Evolutionary conservation across 2,797 vertebrate genomes (phyloP).

Genomic region (Hoplostethus mediterraneus): DNA sequence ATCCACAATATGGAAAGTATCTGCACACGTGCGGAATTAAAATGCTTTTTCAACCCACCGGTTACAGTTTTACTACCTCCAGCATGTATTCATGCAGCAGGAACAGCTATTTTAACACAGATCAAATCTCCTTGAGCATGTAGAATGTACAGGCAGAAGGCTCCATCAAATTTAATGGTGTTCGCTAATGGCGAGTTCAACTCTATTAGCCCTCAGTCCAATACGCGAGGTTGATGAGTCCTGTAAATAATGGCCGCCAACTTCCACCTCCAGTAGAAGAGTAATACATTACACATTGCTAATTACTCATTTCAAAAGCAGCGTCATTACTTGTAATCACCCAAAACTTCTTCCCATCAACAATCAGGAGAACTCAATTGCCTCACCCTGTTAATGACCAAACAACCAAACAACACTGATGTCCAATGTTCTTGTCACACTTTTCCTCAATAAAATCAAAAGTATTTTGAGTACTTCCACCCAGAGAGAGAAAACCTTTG

Average conservation of each 20-base stretch:
- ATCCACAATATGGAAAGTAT: constrained; percentile 32
- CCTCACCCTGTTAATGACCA: no score
- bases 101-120: constrained; percentile 33
- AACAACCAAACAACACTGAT: no score
- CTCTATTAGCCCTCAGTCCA: constrained; percentile 5
- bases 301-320: no score
- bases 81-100: constrained; percentile 3
- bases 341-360: no score
- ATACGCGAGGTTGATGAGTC: background rate
- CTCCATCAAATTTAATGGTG: constrained; percentile 37
- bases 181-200: constrained; percentile 22
- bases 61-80: constrained; percentile 18
- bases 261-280: background rate
- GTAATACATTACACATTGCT: no score
- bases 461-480: no score
- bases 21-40: constrained; percentile 35
- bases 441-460: no score
- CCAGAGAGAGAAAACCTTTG: no score
- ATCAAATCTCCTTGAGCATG: constrained; percentile 38
- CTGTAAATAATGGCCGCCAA: background rate
- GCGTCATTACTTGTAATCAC: no score
- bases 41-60: constrained; percentile 8
- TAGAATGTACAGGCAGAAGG: constrained; percentile 28
- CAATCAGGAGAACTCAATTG: no score
- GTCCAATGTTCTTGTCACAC: no score